A percentile compares a stretch with the other conserved stretches of the same genome.
These are phyloP conservation scores for Coleophora flavipennella DNA, from an alignment of 2,888 invertebrate species.

Conservation along the genomic window DNA sequence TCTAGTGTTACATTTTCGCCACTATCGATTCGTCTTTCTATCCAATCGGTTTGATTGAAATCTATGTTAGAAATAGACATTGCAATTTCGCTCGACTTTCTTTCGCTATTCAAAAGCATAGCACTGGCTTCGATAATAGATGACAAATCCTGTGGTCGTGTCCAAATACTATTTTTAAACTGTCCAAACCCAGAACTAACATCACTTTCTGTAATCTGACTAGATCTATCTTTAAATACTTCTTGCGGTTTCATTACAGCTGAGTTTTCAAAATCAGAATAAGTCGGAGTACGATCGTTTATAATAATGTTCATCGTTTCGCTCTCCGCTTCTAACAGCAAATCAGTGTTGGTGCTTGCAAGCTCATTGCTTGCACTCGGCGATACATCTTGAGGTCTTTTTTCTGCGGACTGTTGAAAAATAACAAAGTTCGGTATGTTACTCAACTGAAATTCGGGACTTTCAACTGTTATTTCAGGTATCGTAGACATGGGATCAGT, in stretches of 20 bases:
- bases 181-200: constrained; percentile 42
- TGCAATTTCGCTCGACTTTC: constrained; percentile 9
- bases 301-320: constrained; percentile 25
- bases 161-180: constrained; percentile 43
- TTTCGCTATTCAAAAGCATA: constrained; percentile 40
- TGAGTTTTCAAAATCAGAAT: constrained; percentile 48
- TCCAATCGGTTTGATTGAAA: constrained; percentile 27
- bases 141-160: constrained; percentile 49
- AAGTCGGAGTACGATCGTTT: constrained; percentile 35
- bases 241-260: constrained; percentile 45
- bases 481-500: constrained; percentile 29
- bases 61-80: constrained; percentile 11
- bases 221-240: constrained; percentile 32
- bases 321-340: constrained; percentile 35
- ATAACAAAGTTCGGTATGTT: constrained; percentile 36
- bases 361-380: constrained; percentile 22
- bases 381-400: constrained; percentile 44
- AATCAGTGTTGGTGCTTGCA: constrained; percentile 22
- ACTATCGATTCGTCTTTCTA: constrained; percentile 18
- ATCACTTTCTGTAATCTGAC: constrained; percentile 38
- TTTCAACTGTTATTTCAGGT: constrained; percentile 16
- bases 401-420: constrained; percentile 46
- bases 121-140: constrained; percentile 45
- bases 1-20: constrained; percentile 29
- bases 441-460: constrained; percentile 20